phyloP scores from a whole-genome alignment of 2,113 vertebrate species.

The Alosa alosa region DNA sequence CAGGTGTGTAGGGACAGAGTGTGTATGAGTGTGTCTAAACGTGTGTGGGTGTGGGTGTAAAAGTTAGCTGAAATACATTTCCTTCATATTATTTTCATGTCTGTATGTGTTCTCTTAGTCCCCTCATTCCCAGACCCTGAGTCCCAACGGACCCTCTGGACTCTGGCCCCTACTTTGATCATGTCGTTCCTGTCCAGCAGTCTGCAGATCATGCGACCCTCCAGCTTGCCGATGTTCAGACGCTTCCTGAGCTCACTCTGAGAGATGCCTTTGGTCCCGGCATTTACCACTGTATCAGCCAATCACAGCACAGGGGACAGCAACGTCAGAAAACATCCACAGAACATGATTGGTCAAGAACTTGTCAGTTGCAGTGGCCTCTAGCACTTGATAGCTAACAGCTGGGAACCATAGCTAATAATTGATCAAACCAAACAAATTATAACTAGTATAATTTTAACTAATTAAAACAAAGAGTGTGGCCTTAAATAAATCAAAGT shows the following conservation, averaged over 20 bases:
- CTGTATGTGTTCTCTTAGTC: too few species aligned
- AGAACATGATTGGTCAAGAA: background rate
- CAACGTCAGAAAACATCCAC: background rate
- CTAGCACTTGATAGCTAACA: too few species aligned
- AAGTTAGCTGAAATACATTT: too few species aligned
- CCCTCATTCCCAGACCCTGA: too few species aligned
- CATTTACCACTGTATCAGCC: conserved; percentile 77
- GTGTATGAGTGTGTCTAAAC: too few species aligned
- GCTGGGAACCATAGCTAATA: background rate
- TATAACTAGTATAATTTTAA: too few species aligned
- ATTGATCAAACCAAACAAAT: too few species aligned
- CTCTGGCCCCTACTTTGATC: conserved; percentile 76
- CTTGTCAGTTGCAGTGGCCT: background rate
- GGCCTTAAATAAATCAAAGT: too few species aligned
- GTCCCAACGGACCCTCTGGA: too few species aligned
- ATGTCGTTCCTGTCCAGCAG: conserved; percentile 81
- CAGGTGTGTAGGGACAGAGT: too few species aligned
- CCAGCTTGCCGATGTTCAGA: conserved; percentile 89
- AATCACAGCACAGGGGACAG: conserved; percentile 27
- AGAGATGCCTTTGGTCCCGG: conserved; percentile 86
- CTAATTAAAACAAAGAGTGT: too few species aligned
- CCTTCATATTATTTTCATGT: too few species aligned
- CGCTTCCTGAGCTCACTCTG: conserved; percentile 76
- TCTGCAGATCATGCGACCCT: conserved; percentile 89
- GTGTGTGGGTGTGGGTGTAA: background rate